phyloP scores from a whole-genome alignment of 2,113 vertebrate species.

The Eudorcas thomsonii region DNA sequence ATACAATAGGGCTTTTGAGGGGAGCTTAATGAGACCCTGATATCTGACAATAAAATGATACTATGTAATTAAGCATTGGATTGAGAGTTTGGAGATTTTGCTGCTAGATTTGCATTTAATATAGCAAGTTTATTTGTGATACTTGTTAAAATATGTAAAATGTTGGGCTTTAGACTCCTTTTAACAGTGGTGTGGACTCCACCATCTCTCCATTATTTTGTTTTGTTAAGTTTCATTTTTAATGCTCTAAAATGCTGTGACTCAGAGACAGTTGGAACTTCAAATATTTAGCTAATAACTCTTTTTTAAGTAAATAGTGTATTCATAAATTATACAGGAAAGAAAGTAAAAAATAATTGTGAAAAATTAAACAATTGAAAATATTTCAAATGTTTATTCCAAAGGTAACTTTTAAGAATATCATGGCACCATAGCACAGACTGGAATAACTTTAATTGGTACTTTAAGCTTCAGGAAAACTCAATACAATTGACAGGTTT shows the following conservation, averaged over 20 bases:
- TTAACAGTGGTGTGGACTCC: neutral
- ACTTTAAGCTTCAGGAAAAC: conserved; percentile 33
- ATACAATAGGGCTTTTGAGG: neutral
- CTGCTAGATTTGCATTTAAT: neutral
- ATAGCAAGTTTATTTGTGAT: neutral
- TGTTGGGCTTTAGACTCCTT: neutral
- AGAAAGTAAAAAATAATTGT: neutral
- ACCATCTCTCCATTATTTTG: neutral
- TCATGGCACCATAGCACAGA: neutral
- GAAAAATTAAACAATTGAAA: neutral
- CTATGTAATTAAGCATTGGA: neutral
- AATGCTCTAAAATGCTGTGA: neutral
- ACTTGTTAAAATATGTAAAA: neutral
- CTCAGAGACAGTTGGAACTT: neutral
- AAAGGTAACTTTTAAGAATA: conserved; percentile 3
- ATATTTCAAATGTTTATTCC: conserved; percentile 2
- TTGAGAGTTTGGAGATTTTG: neutral
- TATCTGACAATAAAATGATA: neutral
- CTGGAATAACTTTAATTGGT: conserved; percentile 22
- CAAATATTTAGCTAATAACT: neutral
- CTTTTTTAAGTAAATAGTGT: neutral
- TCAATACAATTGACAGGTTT: conserved; percentile 46
- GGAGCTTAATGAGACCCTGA: neutral
- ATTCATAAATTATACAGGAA: neutral
- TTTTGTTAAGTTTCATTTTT: neutral